Base-by-base conservation (phyloP, 2,113 vertebrate genomes). In the Leucoraja erinaceus region DNA sequence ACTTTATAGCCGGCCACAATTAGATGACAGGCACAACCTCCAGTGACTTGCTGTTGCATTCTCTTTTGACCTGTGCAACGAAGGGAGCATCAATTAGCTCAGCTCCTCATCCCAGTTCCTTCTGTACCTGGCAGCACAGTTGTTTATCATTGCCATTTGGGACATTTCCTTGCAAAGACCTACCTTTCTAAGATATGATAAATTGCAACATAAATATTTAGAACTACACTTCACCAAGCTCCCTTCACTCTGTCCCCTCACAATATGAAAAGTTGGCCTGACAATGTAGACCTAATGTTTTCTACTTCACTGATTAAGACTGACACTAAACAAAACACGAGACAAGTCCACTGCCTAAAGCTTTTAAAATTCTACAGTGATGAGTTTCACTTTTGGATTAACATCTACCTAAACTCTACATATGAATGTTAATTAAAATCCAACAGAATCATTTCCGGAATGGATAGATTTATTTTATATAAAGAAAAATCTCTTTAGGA, bases 131-230 rank as follows among this genome's bases (percentile, higher is more conserved):
- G n/a, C 59, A 56, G 54, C 20, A 25, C 56, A 61, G 59, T 59
- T 59, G 59, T 59, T 61, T 84, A 61, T 61, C 81, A n/a, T n/a
- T 84, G 81, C 54, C 81, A 61, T 84, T 84, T 84, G 81, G 79
- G 81, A 84, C n/a, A 84, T 61, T 47, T 84, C 54, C 54, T 25
- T 25, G 25, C 56, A 84, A 25, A 56, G 79, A 83, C 20, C 47
- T 22, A 47, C 79, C 79, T 54, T 83, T 83, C 20, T 22, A 61
- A 61, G 81, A 28, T 84, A 25, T 56, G 12, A 84, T 84, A 56
- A 84, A 59, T 25, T 84, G 25, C 59, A 61, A 25, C 81, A n/a
- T 56, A 5, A n/a, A 59, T 61, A 25, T 56, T 56, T 84, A 11
- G 25, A 28, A 84, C 81, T 61, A 31, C 4, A 61, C 28, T n/a